A percentile compares a stretch with the other conserved stretches of the same genome.
phyloP scores from a whole-genome alignment of 1,140 invertebrate species.

The Nylanderia fulva region DNA sequence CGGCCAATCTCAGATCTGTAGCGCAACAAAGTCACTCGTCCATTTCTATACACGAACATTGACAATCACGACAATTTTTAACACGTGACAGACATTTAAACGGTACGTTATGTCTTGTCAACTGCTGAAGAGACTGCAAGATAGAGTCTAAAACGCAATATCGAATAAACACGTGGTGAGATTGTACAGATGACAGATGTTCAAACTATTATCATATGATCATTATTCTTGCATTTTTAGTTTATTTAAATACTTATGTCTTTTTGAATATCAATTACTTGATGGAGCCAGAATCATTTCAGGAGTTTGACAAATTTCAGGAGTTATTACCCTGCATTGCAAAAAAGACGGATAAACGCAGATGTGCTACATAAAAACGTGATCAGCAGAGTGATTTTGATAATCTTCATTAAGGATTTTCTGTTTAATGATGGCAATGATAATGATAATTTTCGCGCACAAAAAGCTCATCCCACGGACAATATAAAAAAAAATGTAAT shows the following conservation, averaged over 20 bases:
- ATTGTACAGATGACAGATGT: too few relatives aligned
- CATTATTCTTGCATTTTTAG: too few relatives aligned
- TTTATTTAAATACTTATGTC: too few relatives aligned
- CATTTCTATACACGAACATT: slow-evolving; percentile 59
- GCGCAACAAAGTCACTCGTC: not conserved
- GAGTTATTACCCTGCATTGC: too few relatives aligned
- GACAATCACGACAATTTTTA: slow-evolving; percentile 13
- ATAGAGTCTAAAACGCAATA: not conserved
- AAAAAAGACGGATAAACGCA: slow-evolving; percentile 68
- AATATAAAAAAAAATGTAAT: slow-evolving; percentile 27
- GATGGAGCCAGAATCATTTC: slow-evolving; percentile 74
- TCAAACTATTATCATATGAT: too few relatives aligned
- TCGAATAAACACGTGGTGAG: not conserved
- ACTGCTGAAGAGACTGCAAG: not conserved
- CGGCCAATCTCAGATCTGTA: slow-evolving; percentile 66
- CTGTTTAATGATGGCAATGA: slow-evolving; percentile 51
- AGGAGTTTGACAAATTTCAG: too few relatives aligned
- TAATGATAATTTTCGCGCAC: slow-evolving; percentile 12
- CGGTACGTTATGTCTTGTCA: not conserved
- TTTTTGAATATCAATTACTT: too few relatives aligned
- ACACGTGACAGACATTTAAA: not conserved
- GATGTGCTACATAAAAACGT: slow-evolving; percentile 75
- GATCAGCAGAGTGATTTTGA: slow-evolving; percentile 71
- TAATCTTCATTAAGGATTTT: slow-evolving; percentile 64
- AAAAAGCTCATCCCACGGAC: slow-evolving; percentile 34